Base-by-base conservation (phyloP, 2,113 vertebrate genomes). In the Coreoperca whiteheadi region DNA sequence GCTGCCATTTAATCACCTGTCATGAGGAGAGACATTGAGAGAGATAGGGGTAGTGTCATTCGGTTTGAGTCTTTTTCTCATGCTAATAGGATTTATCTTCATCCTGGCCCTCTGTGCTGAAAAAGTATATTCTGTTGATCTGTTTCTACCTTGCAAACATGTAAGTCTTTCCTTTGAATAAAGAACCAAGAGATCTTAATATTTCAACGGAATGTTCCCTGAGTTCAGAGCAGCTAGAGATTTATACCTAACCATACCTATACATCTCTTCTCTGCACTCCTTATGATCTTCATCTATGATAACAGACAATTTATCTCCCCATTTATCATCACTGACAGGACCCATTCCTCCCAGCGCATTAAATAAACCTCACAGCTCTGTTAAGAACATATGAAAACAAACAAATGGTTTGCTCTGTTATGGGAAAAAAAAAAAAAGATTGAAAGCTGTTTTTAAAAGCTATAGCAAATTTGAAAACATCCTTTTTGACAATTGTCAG, bases 281-380 rank as follows among this genome's bases (percentile, higher is more conserved):
- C 76, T 53, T 41, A 37, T 79, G 71, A 82, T 84, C 79, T 66
- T 88, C 34, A 83, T 81, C 56, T 65, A 71, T 34, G 84, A 89
- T 82, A 89, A 82, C 81, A 78, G 57, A 43, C 60, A 39, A 83
- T 86, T 74, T 71, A 86, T 89, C 65, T 46, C 63, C 43, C 34
- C 43, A 39, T 76, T 66, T 64, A 46, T 88, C 79, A 86, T 83
- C 65, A 16, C 30, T 67, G 83, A 84, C 88, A 82, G 66, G 72
- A 50, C 63, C 65, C 71, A 41, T 74, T 78, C 30, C 81, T 84
- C 86, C 81, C 43, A 50, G 28, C 46, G 79, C 59, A 59, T 76
- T 64, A 88, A 82, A 87, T 85, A 81, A 91, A 74, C 77, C 69
- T 76, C 21, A 50, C 25, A 51, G 61, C 70, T 67, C 69, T 81